Evolutionary conservation across 2,797 vertebrate species (phyloP), one percentile per base, ranked within the genome.

Genomic region (Liparis tanakae): DNA sequence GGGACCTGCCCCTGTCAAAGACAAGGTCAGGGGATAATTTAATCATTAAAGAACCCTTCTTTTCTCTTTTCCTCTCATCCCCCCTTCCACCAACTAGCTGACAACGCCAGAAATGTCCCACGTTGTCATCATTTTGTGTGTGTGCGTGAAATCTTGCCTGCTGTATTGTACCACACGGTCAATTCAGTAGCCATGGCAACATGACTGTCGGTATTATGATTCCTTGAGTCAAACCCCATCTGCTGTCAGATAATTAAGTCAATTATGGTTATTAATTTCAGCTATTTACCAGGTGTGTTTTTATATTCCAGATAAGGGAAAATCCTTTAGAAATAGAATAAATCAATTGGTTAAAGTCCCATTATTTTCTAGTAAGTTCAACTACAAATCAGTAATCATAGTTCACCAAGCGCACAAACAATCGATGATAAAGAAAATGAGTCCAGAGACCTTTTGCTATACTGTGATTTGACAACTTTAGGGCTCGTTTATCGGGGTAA

Each of bases 1-100:
- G 65, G 80, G 87, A 88, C 88, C 88, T 90, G 89, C 82, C 87
- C 86, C 90, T 91, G 92, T 93, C 93, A 93, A 81, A 92, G 85
- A 87, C 93, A 93, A 93, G 93, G 92, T 94, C 93, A 92, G 88
- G 89, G 89, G 94, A 94, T 94, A 93, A 94, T 94, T 94, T 93
- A 93, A 94, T 94, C 93, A 93, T 94, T 94, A 94, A 92, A 92
- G 90, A 91, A 88, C 86, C 90, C 81, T 83, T 85, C 88, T 73
- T 84, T 74, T 86, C 70, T 79, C 81, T 34, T 54, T 65, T 55
- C 77, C 68, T 78, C 60, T 69, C 39, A 39, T 6, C 10, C 10
- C 37, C 39, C 39, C 39, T 12, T 68, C 81, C 78, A 66, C 73
- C 72, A 83, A 84, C 78, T 78, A 72, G 87, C 91, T 91, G 92